A percentile compares a stretch with the other conserved stretches of the same genome.
Conservation (phyloP, 2,888 invertebrate genomes). For the Kryphioiulus occultus region DNA sequence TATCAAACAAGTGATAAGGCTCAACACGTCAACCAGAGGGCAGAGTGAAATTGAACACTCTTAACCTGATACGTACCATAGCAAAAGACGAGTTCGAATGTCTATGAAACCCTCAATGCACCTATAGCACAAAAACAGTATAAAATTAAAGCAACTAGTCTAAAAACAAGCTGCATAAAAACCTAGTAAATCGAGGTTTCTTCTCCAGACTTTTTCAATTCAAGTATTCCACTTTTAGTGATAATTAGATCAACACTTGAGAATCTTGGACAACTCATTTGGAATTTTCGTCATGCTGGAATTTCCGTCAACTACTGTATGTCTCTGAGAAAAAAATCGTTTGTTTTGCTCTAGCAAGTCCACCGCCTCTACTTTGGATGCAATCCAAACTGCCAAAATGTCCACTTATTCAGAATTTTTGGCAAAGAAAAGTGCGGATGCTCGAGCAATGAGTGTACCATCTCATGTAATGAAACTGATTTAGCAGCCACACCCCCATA, state of each 20-base stretch:
- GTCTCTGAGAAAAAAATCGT: neutral
- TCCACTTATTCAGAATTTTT: neutral
- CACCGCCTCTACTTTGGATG: neutral
- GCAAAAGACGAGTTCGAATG: no score
- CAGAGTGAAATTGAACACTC: no score
- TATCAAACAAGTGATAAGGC: no score
- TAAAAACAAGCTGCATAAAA: no score
- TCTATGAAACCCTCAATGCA: no score
- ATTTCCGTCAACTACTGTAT: neutral
- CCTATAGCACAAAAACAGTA: no score
- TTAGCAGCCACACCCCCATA: conserved; percentile 1
- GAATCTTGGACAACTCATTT: neutral
- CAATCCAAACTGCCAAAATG: conserved; percentile 4
- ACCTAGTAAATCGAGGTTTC: no score
- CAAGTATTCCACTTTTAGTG: no score
- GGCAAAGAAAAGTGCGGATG: conserved; percentile 18
- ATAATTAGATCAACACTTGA: neutral
- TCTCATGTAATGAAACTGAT: neutral
- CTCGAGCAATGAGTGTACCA: neutral
- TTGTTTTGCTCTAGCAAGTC: neutral
- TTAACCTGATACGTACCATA: no score
- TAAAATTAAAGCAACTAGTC: no score
- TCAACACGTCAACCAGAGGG: no score
- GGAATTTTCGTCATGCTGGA: neutral
- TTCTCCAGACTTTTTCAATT: no score